Evolutionary conservation across 2,797 vertebrate genomes (phyloP).

Genomic region (Bryconaethiops microstoma): DNA sequence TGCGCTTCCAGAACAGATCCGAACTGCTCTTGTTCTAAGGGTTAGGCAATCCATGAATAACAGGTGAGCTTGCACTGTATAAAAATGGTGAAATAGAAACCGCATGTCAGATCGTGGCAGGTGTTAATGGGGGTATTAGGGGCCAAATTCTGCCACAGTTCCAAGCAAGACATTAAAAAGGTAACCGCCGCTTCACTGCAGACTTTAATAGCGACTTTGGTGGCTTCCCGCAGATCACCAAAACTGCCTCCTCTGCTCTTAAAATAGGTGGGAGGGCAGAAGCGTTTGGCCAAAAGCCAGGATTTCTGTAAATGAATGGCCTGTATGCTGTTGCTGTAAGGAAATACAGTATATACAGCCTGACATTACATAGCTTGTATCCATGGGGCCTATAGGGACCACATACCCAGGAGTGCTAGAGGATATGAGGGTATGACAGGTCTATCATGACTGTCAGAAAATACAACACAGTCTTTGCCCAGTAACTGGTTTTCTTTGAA

Average conservation of each 20-base stretch:
- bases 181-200: not conserved
- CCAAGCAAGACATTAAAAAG: not conserved
- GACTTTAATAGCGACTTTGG: not conserved
- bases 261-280: constrained; percentile 14
- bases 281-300: constrained; percentile 10
- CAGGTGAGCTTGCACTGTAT: not conserved
- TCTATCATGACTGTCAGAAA: too few species aligned
- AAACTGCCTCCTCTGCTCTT: not conserved
- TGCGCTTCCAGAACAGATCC: too few species aligned
- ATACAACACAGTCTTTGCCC: too few species aligned
- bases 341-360: not conserved
- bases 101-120: not conserved
- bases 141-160: not conserved
- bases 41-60: not conserved
- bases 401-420: not conserved
- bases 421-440: too few species aligned
- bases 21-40: too few species aligned
- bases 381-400: not conserved
- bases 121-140: constrained; percentile 7
- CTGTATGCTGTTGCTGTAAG: not conserved
- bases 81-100: constrained; percentile 8
- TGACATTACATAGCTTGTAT: not conserved
- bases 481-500: too few species aligned
- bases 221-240: not conserved
- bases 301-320: not conserved